phyloP scores from a whole-genome alignment of 2,888 invertebrate species.

The Ichneumon xanthorius region DNA sequence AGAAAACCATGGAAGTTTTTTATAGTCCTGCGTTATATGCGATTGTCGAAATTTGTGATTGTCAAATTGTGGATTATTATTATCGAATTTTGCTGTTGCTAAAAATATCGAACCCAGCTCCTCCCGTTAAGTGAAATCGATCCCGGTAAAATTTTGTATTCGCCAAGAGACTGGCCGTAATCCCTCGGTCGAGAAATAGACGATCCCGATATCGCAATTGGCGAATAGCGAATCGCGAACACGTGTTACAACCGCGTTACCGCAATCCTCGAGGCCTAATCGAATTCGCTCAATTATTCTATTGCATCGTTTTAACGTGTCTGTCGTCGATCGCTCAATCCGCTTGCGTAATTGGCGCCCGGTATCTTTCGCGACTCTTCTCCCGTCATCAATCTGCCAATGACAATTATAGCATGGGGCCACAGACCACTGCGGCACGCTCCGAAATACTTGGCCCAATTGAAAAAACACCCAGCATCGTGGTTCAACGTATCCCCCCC shows the following conservation, averaged over 20 bases:
- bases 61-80: not conserved
- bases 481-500: slow-evolving; percentile 74
- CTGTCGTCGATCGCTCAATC: slow-evolving; percentile 52
- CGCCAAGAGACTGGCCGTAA: not conserved
- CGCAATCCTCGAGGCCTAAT: slow-evolving; percentile 25
- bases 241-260: slow-evolving; percentile 16
- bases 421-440: slow-evolving; percentile 73
- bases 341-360: slow-evolving; percentile 43
- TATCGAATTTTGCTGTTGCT: not conserved
- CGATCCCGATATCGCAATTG: slow-evolving; percentile 20
- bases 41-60: not conserved
- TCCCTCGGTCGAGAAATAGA: not conserved
- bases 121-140: not conserved
- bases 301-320: slow-evolving; percentile 46
- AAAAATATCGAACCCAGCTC: not conserved
- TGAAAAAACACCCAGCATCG: slow-evolving; percentile 51
- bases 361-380: slow-evolving; percentile 38
- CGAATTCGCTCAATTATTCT: slow-evolving; percentile 13
- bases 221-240: slow-evolving; percentile 22
- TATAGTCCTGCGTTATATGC: not conserved
- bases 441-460: slow-evolving; percentile 70
- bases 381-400: slow-evolving; percentile 81
- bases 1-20: not conserved
- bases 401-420: slow-evolving; percentile 82
- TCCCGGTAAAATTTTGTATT: not conserved